A percentile compares a stretch with the other conserved stretches of the same genome.
phyloP scores from a whole-genome alignment of 2,797 vertebrate genomes.

The Huso huso region DNA sequence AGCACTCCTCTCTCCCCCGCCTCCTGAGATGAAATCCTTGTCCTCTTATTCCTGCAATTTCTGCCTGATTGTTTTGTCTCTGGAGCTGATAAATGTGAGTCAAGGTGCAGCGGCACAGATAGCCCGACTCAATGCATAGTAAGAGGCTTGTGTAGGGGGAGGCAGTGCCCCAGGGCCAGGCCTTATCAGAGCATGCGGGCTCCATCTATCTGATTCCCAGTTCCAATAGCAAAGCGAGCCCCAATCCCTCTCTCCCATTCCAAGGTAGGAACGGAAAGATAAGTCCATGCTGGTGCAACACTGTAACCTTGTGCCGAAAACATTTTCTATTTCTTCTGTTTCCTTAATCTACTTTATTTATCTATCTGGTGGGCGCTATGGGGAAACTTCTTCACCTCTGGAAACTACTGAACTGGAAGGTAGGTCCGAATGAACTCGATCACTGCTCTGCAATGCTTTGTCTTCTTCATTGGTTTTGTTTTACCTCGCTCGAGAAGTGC shows the following conservation, averaged over 20 bases:
- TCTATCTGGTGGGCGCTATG: background rate
- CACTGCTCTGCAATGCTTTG: too few species aligned
- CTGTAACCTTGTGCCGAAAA: constrained; percentile 47
- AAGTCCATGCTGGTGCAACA: constrained; percentile 53
- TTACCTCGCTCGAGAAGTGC: too few species aligned
- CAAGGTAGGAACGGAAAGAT: constrained; percentile 74
- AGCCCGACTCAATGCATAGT: constrained; percentile 99
- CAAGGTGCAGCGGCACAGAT: constrained; percentile 98
- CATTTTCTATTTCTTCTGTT: background rate
- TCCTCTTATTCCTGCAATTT: constrained; percentile 69
- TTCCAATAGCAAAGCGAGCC: constrained; percentile 78
- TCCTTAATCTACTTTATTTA: background rate
- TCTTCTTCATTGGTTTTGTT: too few species aligned
- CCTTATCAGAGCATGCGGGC: constrained; percentile 72
- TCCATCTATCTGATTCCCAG: constrained; percentile 82
- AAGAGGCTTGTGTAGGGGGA: constrained; percentile 85
- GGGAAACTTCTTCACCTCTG: background rate
- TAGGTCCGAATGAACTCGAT: too few species aligned
- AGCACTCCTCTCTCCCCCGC: constrained; percentile 18
- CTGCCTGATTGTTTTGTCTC: constrained; percentile 71
- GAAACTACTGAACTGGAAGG: too few species aligned
- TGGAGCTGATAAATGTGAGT: constrained; percentile 83
- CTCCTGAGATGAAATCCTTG: constrained; percentile 65
- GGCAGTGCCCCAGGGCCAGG: constrained; percentile 77
- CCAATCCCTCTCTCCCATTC: constrained; percentile 74